Evolutionary conservation across 2,797 vertebrate genomes (phyloP).

Genomic region (Argyrosomus regius): DNA sequence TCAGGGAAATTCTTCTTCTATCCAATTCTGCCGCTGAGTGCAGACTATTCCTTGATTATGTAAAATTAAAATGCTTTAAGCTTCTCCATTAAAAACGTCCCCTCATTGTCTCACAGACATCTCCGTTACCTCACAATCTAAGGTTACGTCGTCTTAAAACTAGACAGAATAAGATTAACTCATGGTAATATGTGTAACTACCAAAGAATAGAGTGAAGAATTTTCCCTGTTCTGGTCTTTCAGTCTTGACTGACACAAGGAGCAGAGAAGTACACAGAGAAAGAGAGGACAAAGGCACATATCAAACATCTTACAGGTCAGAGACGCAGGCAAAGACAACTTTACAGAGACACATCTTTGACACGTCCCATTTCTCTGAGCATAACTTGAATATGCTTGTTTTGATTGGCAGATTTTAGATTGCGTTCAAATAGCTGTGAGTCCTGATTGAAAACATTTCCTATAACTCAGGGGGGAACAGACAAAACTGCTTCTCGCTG

Average conservation of each 20-base stretch:
- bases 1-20: conserved; percentile 73
- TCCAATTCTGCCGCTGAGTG: conserved; percentile 41
- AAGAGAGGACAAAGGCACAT: conserved; percentile 76
- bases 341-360: conserved; percentile 72
- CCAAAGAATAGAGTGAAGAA: conserved; percentile 60
- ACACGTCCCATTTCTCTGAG: conserved; percentile 71
- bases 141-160: neutral
- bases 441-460: conserved; percentile 31
- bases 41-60: conserved; percentile 24
- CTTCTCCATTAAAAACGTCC: neutral
- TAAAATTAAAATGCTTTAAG: conserved; percentile 12
- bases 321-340: conserved; percentile 74
- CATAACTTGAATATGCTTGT: conserved; percentile 81
- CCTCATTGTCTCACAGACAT: neutral
- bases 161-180: neutral
- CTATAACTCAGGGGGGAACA: conserved; percentile 3
- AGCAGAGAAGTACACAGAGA: conserved; percentile 79
- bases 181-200: neutral
- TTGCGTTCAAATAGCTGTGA: conserved; percentile 25
- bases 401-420: conserved; percentile 53
- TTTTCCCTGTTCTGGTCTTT: conserved; percentile 69
- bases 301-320: conserved; percentile 78
- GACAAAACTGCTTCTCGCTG: conserved; percentile 43
- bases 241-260: conserved; percentile 80
- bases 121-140: neutral